Conservation (phyloP, 2,797 vertebrate species). For the Melanotaenia trifasciata region DNA sequence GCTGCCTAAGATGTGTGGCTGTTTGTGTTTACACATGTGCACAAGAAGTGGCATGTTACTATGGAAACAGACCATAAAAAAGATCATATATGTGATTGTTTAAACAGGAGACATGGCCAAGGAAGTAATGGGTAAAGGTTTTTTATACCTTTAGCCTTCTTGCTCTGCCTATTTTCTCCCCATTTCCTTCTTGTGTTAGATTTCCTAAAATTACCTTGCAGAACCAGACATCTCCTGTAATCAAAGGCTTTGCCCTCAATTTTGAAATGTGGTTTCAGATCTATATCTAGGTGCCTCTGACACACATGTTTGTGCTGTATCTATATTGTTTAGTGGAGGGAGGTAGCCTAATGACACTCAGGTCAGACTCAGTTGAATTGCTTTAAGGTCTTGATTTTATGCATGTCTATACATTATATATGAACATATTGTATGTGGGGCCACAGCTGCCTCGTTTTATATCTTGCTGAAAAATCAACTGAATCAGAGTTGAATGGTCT, state of each 20-base stretch:
- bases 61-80: conserved; percentile 55
- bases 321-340: conserved; percentile 32
- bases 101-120: conserved; percentile 8
- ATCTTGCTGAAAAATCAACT: background rate
- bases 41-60: conserved; percentile 19
- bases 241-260: conserved; percentile 64
- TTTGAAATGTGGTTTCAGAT: conserved; percentile 36
- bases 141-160: conserved; percentile 6
- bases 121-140: conserved; percentile 5
- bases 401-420: background rate
- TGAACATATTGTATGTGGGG: background rate
- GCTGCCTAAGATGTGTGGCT: conserved; percentile 23
- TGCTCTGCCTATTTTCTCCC: conserved; percentile 9
- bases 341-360: conserved; percentile 17
- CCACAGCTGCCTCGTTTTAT: background rate
- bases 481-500: background rate
- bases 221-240: conserved; percentile 33
- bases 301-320: conserved; percentile 23
- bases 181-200: conserved; percentile 20
- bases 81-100: conserved; percentile 26
- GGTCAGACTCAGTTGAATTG: conserved; percentile 7
- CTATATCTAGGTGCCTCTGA: conserved; percentile 23
- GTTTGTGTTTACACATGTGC: conserved; percentile 12
- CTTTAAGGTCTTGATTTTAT: background rate
- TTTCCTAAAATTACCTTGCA: conserved; percentile 21